Conservation (phyloP, 2,113 vertebrate species). For the Tauraco erythrolophus region DNA sequence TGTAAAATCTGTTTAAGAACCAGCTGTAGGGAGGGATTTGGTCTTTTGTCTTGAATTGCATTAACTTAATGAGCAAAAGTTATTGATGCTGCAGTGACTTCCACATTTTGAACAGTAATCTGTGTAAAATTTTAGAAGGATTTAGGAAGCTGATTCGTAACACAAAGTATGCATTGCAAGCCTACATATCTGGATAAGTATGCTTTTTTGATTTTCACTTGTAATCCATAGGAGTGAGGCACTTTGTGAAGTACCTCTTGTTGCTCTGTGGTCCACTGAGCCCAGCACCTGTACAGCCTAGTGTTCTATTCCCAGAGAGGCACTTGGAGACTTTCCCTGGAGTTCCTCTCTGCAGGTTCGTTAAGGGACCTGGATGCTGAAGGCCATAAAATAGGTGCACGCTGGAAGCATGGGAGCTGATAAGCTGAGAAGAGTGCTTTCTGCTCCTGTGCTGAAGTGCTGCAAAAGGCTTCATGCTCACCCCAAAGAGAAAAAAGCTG, state of each 20-base stretch:
- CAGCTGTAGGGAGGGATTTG: background rate
- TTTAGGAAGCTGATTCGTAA: background rate
- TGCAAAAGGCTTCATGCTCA: background rate
- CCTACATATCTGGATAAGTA: background rate
- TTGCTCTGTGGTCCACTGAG: background rate
- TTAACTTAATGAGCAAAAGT: background rate
- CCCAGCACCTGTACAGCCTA: background rate
- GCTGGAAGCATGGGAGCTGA: fast-evolving
- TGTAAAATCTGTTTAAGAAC: background rate
- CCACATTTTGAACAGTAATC: background rate
- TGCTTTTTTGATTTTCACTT: background rate
- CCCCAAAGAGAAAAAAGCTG: background rate
- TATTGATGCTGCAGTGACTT: background rate
- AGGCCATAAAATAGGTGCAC: background rate
- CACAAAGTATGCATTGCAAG: background rate
- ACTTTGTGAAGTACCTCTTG: background rate
- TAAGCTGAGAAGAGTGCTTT: background rate
- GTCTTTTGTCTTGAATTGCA: background rate
- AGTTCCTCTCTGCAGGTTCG: background rate
- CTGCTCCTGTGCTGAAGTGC: background rate
- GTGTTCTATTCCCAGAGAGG: background rate
- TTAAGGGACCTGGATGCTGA: background rate
- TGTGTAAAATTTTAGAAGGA: background rate
- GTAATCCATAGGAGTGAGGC: background rate
- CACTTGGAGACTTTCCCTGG: fast-evolving